Base-by-base conservation (phyloP, 1,140 invertebrate genomes). In the Drosophila bocqueti region DNA sequence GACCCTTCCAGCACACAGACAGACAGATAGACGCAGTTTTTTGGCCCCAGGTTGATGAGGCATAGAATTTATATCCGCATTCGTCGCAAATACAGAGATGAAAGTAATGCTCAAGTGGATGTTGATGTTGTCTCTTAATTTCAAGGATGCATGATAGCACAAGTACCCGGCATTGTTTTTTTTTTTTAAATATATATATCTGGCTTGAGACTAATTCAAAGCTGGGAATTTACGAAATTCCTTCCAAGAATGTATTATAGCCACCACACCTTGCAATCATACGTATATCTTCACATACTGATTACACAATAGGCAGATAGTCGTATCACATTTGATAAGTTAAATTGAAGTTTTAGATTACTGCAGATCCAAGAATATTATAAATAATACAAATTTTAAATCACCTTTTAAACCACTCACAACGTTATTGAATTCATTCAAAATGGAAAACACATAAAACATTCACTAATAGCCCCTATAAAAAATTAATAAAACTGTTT, bases 61-160 rank as follows among this genome's bases (percentile, higher is more conserved):
- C 69, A 73, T 73, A 60, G 36, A 73, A 72, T 73, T 72, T 72
- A 61, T 61, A 50, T 72, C 52, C 67, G 34, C 31, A 72, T 29
- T 59, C 45, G 67, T 21, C 46, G 38, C 21, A 59, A 42, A 72
- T 26, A 42, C 40, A 45, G 45, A 74, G 36, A 75, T 75, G 71
- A 75, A 75, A 75, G 71, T 75, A 75, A 63, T 26, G 59, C 58
- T 75, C 58, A 55, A 75, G 72, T 75, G 72, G 72, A 54, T 55
- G 63, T 18, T 77, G 72, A 36, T 60, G 73, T 42, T 77, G 55
- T 60, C 47, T 61, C 50, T 61, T 76, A 54, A 77, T 68, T 77
- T 77, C 63, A 77, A 77, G 74, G 49, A 77, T 77, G 75, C 63
- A 61, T 75, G 47, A 40, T 43, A 16, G 15, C 58, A 47, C 49